Evolutionary conservation across 2,888 invertebrate genomes (phyloP).

Genomic region (Caenorhabditis plicata): DNA sequence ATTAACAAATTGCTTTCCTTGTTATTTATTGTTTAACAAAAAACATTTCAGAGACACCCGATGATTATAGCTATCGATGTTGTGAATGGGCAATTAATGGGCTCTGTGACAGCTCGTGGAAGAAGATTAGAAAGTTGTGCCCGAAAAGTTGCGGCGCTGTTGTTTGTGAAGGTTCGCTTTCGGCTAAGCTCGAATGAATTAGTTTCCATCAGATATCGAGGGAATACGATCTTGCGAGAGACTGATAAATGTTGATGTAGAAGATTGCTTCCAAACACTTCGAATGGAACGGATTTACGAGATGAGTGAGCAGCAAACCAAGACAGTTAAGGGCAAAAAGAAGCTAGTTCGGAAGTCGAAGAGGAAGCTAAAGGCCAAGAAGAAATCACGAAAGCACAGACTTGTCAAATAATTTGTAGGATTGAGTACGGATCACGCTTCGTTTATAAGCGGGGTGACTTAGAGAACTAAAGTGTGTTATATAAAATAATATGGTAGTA

Average conservation of each 20-base stretch:
- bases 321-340: not conserved
- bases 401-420: too few species aligned
- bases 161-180: slow-evolving; percentile 42
- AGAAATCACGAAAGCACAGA: not conserved
- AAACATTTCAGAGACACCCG: not conserved
- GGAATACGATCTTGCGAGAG: slow-evolving; percentile 35
- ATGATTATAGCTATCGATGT: slow-evolving; percentile 19
- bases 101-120: slow-evolving; percentile 38
- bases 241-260: slow-evolving; percentile 31
- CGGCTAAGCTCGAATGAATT: slow-evolving; percentile 3
- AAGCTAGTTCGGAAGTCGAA: not conserved
- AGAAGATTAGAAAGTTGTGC: slow-evolving; percentile 31
- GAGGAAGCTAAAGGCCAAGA: not conserved
- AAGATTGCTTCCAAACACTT: slow-evolving; percentile 29
- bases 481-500: too few species aligned
- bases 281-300: slow-evolving; percentile 7
- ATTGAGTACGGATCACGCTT: too few species aligned
- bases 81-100: slow-evolving; percentile 44
- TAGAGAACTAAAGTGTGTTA: too few species aligned
- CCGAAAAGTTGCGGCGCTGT: slow-evolving; percentile 35
- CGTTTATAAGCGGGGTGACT: too few species aligned
- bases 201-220: slow-evolving; percentile 21
- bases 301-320: not conserved
- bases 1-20: not conserved
- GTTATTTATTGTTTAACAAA: not conserved